A percentile compares a stretch with the other conserved stretches of the same genome.
phyloP scores from a whole-genome alignment of 2,888 invertebrate species.

The Lysandra coridon region DNA sequence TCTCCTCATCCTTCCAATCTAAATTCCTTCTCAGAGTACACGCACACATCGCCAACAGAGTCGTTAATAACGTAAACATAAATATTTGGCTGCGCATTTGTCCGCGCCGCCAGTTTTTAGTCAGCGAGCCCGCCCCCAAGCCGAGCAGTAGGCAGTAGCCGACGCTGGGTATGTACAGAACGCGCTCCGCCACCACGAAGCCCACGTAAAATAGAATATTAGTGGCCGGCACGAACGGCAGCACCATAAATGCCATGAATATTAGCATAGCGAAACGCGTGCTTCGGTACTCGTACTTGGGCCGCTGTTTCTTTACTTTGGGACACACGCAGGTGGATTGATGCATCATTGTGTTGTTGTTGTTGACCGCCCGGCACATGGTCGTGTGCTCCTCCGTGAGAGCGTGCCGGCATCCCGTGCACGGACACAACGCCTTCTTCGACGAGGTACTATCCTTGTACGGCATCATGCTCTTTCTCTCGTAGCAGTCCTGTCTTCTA shows the following conservation, averaged over 20 bases:
- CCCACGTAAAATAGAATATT: slow-evolving; percentile 99
- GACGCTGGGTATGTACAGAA: slow-evolving; percentile 97
- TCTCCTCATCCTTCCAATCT: slow-evolving; percentile 97
- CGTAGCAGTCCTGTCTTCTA: slow-evolving; percentile 66
- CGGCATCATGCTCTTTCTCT: slow-evolving; percentile 64
- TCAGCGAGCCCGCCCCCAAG: slow-evolving; percentile 81
- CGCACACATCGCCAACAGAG: slow-evolving; percentile 85
- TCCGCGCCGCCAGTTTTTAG: slow-evolving; percentile 68
- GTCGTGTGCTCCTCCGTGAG: slow-evolving; percentile 85
- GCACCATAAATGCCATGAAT: slow-evolving; percentile 88
- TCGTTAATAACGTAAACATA: slow-evolving; percentile 74
- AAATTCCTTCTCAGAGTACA: slow-evolving; percentile 90
- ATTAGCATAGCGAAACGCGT: slow-evolving; percentile 77
- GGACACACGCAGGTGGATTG: slow-evolving; percentile 74
- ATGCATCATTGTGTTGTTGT: slow-evolving; percentile 83
- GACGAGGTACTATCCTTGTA: slow-evolving; percentile 63
- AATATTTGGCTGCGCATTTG: slow-evolving; percentile 67
- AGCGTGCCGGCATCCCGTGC: slow-evolving; percentile 85
- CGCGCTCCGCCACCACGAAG: slow-evolving; percentile 97
- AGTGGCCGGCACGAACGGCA: slow-evolving; percentile 97
- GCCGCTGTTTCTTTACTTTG: slow-evolving; percentile 56
- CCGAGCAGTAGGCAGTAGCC: slow-evolving; percentile 95
- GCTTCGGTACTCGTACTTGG: slow-evolving; percentile 61
- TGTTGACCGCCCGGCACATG: slow-evolving; percentile 85
- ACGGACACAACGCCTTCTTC: slow-evolving; percentile 75